phyloP scores from a whole-genome alignment of 2,113 vertebrate species.

The Perca flavescens region DNA sequence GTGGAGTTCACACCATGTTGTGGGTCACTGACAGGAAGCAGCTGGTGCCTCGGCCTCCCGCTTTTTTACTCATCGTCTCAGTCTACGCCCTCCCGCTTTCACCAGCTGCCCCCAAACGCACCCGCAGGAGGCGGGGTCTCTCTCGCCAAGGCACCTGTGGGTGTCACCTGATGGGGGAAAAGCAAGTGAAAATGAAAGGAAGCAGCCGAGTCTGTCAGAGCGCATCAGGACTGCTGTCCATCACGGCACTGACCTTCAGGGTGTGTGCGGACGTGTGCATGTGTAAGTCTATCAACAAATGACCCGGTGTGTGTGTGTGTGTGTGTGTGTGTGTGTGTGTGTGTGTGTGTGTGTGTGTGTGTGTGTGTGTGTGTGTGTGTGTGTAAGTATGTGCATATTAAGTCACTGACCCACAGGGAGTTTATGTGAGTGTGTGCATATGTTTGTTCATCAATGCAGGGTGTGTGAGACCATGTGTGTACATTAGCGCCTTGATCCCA shows the following conservation, averaged over 20 bases:
- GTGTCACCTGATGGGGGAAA: constrained; percentile 83
- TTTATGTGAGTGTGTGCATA: constrained; percentile 74
- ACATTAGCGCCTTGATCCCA: constrained; percentile 73
- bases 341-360: constrained; percentile 45
- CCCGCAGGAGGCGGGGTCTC: constrained; percentile 70
- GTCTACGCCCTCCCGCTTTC: constrained; percentile 28
- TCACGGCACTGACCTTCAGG: constrained; percentile 83
- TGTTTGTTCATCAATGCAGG: constrained; percentile 79
- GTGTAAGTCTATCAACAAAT: constrained; percentile 64
- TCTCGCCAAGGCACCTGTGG: constrained; percentile 82
- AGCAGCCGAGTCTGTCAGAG: constrained; percentile 88
- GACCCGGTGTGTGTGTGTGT: constrained; percentile 59
- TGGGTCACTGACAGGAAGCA: constrained; percentile 73
- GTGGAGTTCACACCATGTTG: constrained; percentile 49
- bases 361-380: constrained; percentile 62
- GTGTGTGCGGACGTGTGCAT: constrained; percentile 55
- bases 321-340: constrained; percentile 62
- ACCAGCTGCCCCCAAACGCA: constrained; percentile 56
- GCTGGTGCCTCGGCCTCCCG: constrained; percentile 67
- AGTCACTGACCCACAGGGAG: constrained; percentile 82
- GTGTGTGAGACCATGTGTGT: constrained; percentile 76
- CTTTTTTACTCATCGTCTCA: constrained; percentile 55
- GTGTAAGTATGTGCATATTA: constrained; percentile 59
- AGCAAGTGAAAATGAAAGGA: constrained; percentile 87
- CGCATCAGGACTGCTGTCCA: constrained; percentile 81